These are phyloP conservation scores for Temnothorax ravouxi DNA, from an alignment of 2,888 invertebrate genomes.

Conservation along the genomic window DNA sequence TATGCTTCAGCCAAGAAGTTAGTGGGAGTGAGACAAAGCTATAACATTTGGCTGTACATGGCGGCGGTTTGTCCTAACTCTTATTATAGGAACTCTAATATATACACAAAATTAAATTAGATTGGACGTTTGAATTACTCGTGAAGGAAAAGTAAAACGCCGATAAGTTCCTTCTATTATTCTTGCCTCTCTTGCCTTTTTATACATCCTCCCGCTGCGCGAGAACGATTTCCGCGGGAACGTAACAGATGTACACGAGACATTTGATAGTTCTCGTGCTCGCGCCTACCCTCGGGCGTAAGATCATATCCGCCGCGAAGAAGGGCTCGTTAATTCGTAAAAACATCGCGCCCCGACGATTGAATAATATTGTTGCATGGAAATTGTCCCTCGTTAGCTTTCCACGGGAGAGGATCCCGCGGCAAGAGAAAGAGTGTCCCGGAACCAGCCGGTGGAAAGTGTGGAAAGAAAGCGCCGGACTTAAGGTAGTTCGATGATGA, in stretches of 20 bases:
- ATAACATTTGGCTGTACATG: no score
- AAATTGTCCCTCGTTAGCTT: slow-evolving; percentile 30
- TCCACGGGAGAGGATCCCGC: not conserved
- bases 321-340: slow-evolving; percentile 27
- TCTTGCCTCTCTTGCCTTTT: not conserved
- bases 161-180: slow-evolving; percentile 28
- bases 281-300: not conserved
- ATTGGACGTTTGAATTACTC: not conserved
- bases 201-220: not conserved
- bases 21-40: no score
- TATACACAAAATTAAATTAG: slow-evolving; percentile 10
- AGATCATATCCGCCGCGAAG: not conserved
- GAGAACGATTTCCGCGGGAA: slow-evolving; percentile 32
- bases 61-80: no score
- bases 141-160: not conserved
- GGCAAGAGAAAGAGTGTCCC: not conserved
- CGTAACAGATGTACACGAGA: slow-evolving; percentile 12
- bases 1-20: no score
- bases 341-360: slow-evolving; percentile 3
- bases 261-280: slow-evolving; percentile 33
- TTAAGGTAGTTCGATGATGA: no score
- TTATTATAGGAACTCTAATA: no score
- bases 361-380: slow-evolving; percentile 41
- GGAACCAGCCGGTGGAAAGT: slow-evolving; percentile 16
- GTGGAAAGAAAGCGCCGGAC: slow-evolving; percentile 13